Evolutionary conservation across 2,797 vertebrate species (phyloP).

Genomic region (Acanthurus leucopareius): DNA sequence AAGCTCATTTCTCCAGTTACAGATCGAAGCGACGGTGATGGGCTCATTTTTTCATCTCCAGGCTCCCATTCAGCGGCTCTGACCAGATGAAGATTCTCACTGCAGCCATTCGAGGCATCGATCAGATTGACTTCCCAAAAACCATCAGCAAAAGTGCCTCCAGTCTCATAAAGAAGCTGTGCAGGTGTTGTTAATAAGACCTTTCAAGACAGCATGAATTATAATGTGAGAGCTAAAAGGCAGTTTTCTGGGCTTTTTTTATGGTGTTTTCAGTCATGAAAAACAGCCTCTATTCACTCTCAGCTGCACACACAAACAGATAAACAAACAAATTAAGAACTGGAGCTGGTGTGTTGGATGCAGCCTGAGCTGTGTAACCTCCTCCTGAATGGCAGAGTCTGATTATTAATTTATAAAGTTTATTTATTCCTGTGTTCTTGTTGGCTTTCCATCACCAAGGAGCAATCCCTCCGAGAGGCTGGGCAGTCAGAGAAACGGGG

Average conservation of each 20-base stretch:
- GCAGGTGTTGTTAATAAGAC: constrained; percentile 77
- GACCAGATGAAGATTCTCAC: constrained; percentile 80
- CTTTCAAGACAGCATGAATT: constrained; percentile 12
- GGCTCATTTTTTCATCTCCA: constrained; percentile 53
- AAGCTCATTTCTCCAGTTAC: constrained; percentile 14
- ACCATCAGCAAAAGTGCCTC: constrained; percentile 80
- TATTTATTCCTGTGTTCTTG: constrained; percentile 45
- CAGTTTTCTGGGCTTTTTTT: constrained; percentile 20
- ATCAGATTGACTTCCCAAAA: constrained; percentile 84
- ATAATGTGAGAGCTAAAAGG: constrained; percentile 7
- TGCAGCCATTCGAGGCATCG: constrained; percentile 79
- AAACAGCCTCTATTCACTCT: neutral
- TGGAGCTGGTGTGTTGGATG: constrained; percentile 1
- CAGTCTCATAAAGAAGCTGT: constrained; percentile 85
- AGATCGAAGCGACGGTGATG: constrained; percentile 3
- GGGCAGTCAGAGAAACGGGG: constrained; percentile 80
- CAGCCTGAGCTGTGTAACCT: constrained; percentile 8
- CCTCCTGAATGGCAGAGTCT: constrained; percentile 13
- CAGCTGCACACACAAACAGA: constrained; percentile 1
- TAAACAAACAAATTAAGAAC: constrained; percentile 17
- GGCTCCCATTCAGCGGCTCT: constrained; percentile 80
- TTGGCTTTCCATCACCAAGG: constrained; percentile 67
- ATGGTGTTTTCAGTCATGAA: constrained; percentile 11
- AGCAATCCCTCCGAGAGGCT: constrained; percentile 85
- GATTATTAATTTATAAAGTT: constrained; percentile 40